Conservation (phyloP, 1,140 invertebrate species). For the Neocloeon triangulifer region DNA sequence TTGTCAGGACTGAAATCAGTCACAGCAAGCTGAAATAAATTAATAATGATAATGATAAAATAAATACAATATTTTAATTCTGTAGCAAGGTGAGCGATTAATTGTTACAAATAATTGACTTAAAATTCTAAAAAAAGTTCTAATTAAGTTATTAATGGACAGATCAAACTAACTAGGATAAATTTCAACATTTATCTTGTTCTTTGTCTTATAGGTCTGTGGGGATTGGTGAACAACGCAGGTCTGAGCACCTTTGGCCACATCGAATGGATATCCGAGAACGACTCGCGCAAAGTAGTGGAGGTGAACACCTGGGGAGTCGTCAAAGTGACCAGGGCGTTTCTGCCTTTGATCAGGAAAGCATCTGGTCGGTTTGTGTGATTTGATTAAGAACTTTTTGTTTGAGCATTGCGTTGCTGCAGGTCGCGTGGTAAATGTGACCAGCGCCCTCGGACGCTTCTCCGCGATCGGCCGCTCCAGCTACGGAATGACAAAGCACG, state of each 20-base stretch:
- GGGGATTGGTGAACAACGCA: conserved; percentile 8
- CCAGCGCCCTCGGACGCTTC: conserved; percentile 13
- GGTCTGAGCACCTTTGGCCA: conserved; percentile 20
- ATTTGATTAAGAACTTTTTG: too few species aligned
- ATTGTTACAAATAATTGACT: too few species aligned
- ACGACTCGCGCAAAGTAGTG: conserved; percentile 11
- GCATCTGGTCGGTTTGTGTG: conserved; percentile 9
- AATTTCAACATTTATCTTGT: too few species aligned
- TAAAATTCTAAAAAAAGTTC: too few species aligned
- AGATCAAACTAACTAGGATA: too few species aligned
- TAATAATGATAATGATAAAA: too few species aligned
- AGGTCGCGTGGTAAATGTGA: conserved; percentile 13
- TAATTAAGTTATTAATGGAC: too few species aligned
- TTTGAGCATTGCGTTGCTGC: conserved; percentile 5
- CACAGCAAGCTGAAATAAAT: too few species aligned
- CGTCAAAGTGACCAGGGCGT: conserved; percentile 17
- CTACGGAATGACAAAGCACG: conserved; percentile 21
- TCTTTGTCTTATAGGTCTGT: conserved; percentile 5
- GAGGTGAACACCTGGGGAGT: conserved; percentile 19
- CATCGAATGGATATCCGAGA: conserved; percentile 18
- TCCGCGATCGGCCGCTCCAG: conserved; percentile 12
- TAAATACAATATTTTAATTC: too few species aligned
- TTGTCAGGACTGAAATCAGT: too few species aligned
- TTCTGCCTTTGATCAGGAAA: conserved; percentile 17
- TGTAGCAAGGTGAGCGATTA: too few species aligned